A percentile compares a stretch with the other conserved stretches of the same genome.
Conservation (phyloP, 2,797 vertebrate species). For the Amblyraja radiata region DNA sequence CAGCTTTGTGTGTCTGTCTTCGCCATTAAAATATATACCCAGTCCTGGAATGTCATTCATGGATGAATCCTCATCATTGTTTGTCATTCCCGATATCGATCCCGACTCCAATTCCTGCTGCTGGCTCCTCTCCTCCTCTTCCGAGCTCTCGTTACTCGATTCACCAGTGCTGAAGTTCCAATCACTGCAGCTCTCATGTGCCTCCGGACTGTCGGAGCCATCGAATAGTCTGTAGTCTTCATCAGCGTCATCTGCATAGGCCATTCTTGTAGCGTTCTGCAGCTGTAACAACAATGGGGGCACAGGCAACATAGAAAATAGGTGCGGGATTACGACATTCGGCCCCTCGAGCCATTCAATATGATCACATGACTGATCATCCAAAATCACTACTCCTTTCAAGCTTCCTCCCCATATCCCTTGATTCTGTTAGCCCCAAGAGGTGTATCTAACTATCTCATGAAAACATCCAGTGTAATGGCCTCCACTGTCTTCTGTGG, state of each 20-base stretch:
- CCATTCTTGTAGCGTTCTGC: neutral
- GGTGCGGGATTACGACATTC: too few relatives aligned
- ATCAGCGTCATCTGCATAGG: neutral
- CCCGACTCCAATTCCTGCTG: neutral
- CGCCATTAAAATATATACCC: neutral
- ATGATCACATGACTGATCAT: too few relatives aligned
- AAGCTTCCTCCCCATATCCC: too few relatives aligned
- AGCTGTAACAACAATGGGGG: neutral
- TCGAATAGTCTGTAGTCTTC: neutral
- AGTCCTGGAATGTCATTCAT: neutral
- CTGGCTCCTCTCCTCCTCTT: neutral
- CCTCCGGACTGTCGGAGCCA: neutral
- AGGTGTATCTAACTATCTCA: too few relatives aligned
- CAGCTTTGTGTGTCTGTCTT: too few relatives aligned
- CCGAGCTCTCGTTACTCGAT: neutral
- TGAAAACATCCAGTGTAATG: too few relatives aligned
- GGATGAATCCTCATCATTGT: neutral
- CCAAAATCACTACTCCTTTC: too few relatives aligned
- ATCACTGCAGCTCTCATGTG: neutral
- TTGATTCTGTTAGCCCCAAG: too few relatives aligned
- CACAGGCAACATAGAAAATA: too few relatives aligned
- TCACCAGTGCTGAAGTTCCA: neutral
- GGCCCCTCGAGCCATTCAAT: too few relatives aligned
- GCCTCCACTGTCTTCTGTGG: too few relatives aligned
- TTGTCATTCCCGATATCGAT: neutral